Evolutionary conservation across 2,888 invertebrate genomes (phyloP).

Genomic region (Ectropis crepuscularia): DNA sequence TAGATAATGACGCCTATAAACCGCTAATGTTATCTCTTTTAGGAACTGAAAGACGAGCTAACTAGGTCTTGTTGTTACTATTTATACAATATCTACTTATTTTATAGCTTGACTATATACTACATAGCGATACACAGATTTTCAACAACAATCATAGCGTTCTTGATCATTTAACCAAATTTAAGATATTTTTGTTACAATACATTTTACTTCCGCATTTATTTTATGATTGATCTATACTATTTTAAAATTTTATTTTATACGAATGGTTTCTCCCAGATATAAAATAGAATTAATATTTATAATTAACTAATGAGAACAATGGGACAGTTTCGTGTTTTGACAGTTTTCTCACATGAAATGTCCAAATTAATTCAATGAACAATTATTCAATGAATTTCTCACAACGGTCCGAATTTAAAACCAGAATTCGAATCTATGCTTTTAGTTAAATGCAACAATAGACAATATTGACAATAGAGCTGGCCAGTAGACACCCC

Average conservation of each 20-base stretch:
- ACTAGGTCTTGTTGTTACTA: constrained; percentile 13
- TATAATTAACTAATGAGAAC: constrained; percentile 7
- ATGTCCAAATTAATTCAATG: constrained; percentile 30
- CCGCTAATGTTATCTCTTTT: constrained; percentile 29
- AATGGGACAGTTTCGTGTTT: not conserved
- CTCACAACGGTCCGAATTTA: constrained; percentile 19
- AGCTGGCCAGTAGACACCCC: constrained; percentile 38
- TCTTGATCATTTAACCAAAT: no score
- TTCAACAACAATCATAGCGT: no score
- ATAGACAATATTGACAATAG: constrained; percentile 43
- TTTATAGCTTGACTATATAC: no score
- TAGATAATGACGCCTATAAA: constrained; percentile 25
- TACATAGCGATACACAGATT: no score
- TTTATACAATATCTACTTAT: no score
- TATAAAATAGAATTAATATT: not conserved
- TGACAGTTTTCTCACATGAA: constrained; percentile 5
- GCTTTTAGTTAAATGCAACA: constrained; percentile 40
- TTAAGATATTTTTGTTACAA: no score
- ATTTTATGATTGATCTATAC: no score
- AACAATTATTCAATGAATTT: constrained; percentile 25
- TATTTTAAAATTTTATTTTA: constrained; percentile 10
- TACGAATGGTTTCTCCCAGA: constrained; percentile 3
- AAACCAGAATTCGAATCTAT: constrained; percentile 40
- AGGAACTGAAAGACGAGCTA: constrained; percentile 28
- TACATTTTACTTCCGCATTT: no score